These are phyloP conservation scores for Stomorhina lunata DNA, from an alignment of 2,888 invertebrate genomes.

Conservation along the genomic window DNA sequence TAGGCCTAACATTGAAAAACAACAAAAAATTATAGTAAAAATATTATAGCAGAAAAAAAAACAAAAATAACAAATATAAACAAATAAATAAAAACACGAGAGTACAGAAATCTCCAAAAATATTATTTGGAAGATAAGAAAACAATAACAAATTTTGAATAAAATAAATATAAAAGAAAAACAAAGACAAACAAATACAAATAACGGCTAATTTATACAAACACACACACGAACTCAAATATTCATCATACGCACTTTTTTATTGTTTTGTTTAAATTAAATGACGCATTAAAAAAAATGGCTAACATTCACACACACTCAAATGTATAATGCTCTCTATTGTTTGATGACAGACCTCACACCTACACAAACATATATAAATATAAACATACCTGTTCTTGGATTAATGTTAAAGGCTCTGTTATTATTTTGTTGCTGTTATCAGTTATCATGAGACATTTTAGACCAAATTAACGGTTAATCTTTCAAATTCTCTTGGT, in stretches of 20 bases:
- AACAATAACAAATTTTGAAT: not conserved
- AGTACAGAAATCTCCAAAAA: too few relatives aligned
- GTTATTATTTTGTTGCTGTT: too few relatives aligned
- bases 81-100: not conserved
- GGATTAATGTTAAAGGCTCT: too few relatives aligned
- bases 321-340: too few relatives aligned
- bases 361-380: not conserved
- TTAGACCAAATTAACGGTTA: too few relatives aligned
- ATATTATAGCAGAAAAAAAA: not conserved
- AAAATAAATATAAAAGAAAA: slow-evolving; percentile 2
- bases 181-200: not conserved
- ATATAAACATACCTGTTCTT: too few relatives aligned
- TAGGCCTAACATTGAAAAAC: too few relatives aligned
- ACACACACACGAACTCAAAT: not conserved
- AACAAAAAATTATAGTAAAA: too few relatives aligned
- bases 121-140: not conserved
- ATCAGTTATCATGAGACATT: too few relatives aligned
- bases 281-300: slow-evolving; percentile 9
- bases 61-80: not conserved
- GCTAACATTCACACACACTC: not conserved
- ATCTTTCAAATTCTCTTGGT: too few relatives aligned
- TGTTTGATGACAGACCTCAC: too few relatives aligned
- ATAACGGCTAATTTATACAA: slow-evolving; percentile 7
- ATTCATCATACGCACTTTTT: slow-evolving; percentile 25
- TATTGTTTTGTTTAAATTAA: not conserved